phyloP scores from a whole-genome alignment of 2,113 vertebrate species.

The Cynoglossus semilaevis region DNA sequence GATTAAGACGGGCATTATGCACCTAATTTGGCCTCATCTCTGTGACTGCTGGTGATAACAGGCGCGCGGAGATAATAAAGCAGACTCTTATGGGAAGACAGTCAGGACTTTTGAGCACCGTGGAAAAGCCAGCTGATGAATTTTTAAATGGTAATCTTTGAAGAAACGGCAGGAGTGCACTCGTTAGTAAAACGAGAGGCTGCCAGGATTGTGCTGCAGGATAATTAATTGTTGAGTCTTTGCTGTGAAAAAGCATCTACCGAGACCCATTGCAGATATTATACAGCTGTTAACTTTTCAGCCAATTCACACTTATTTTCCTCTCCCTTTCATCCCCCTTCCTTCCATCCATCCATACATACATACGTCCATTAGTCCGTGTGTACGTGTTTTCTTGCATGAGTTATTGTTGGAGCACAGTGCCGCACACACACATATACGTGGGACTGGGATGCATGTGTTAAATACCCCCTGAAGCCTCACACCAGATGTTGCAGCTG shows the following conservation, averaged over 20 bases:
- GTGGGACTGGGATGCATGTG: constrained; percentile 45
- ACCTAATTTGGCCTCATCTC: constrained; percentile 47
- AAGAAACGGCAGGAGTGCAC: constrained; percentile 70
- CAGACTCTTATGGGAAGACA: constrained; percentile 55
- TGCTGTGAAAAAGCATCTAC: constrained; percentile 72
- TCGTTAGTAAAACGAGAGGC: constrained; percentile 66
- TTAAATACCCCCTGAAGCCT: constrained; percentile 62
- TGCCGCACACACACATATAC: constrained; percentile 44
- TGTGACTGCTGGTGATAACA: constrained; percentile 55
- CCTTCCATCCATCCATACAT: constrained; percentile 22
- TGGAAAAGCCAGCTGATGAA: constrained; percentile 69
- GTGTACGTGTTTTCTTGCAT: constrained; percentile 14
- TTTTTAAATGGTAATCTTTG: constrained; percentile 76
- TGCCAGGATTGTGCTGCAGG: constrained; percentile 73
- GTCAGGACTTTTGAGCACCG: constrained; percentile 55
- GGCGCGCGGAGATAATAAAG: constrained; percentile 62
- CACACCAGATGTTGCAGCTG: constrained; percentile 69
- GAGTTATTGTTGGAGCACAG: constrained; percentile 27
- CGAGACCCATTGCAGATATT: constrained; percentile 75
- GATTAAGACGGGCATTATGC: constrained; percentile 42
- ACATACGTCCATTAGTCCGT: constrained; percentile 14
- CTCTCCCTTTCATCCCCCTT: constrained; percentile 3
- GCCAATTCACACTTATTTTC: constrained; percentile 66
- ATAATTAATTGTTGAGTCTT: constrained; percentile 81
- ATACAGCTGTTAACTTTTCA: constrained; percentile 81